phyloP scores from a whole-genome alignment of 2,797 vertebrate species.

The Lophotriccus pileatus region DNA sequence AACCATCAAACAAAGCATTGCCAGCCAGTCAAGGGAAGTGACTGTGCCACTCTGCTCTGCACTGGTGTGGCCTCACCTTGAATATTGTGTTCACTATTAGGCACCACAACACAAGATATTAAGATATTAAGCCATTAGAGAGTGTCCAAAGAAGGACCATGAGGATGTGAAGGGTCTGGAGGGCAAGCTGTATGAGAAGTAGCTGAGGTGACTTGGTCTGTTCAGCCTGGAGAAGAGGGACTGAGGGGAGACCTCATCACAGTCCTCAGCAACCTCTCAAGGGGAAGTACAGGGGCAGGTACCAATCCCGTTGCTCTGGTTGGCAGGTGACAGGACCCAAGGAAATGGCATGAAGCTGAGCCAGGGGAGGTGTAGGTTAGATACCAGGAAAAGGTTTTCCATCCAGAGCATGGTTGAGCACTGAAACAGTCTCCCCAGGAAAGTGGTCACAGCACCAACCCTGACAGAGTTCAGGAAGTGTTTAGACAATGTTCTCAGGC shows the following conservation, averaged over 20 bases:
- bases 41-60: background rate
- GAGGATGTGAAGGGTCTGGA: too few relatives aligned
- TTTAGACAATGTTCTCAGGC: background rate
- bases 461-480: background rate
- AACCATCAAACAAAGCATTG: background rate
- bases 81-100: background rate
- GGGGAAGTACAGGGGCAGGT: background rate
- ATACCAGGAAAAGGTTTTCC: background rate
- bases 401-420: background rate
- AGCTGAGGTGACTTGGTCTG: background rate
- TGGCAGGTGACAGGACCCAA: background rate
- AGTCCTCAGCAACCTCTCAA: background rate
- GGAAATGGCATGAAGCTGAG: background rate
- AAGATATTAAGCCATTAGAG: background rate
- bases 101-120: background rate
- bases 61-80: background rate
- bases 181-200: background rate
- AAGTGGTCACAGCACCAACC: background rate
- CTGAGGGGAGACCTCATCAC: background rate
- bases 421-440: background rate
- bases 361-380: background rate
- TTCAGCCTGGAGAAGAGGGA: background rate
- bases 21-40: background rate
- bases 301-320: background rate
- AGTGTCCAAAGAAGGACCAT: background rate